A percentile compares a stretch with the other conserved stretches of the same genome.
Conservation (phyloP, 2,888 invertebrate species). For the Drosophila paracracens region DNA sequence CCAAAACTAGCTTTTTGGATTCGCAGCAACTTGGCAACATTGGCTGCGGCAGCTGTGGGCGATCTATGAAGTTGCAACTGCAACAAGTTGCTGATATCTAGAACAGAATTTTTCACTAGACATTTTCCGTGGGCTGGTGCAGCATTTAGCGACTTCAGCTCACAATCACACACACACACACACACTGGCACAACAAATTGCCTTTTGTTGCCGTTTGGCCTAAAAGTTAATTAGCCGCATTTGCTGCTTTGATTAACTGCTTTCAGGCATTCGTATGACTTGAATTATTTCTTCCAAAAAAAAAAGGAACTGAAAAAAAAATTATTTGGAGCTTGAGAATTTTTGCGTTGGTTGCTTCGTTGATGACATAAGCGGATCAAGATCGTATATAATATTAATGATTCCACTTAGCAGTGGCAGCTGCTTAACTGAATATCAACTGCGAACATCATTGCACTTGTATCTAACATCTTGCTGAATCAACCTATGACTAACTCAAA, state of each 20-base stretch:
- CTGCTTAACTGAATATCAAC: slow-evolving; percentile 18
- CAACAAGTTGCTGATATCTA: slow-evolving; percentile 59
- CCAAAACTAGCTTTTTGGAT: background rate
- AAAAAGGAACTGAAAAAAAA: slow-evolving; percentile 30
- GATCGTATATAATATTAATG: slow-evolving; percentile 52
- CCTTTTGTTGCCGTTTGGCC: slow-evolving; percentile 73
- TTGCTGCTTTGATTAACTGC: slow-evolving; percentile 74
- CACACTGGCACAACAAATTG: slow-evolving; percentile 65
- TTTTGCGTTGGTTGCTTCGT: slow-evolving; percentile 47
- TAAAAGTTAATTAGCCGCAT: slow-evolving; percentile 78
- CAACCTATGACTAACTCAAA: slow-evolving; percentile 26
- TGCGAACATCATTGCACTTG: slow-evolving; percentile 10
- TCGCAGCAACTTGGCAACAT: background rate
- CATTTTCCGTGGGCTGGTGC: slow-evolving; percentile 72
- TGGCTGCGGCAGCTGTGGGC: slow-evolving; percentile 13
- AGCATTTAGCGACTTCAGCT: slow-evolving; percentile 55
- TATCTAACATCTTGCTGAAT: background rate
- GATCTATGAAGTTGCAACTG: slow-evolving; percentile 27
- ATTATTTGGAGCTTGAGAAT: slow-evolving; percentile 61
- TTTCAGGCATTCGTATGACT: slow-evolving; percentile 58
- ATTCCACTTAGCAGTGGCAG: slow-evolving; percentile 23
- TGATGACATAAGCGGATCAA: slow-evolving; percentile 56
- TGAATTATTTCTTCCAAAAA: slow-evolving; percentile 52
- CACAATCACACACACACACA: slow-evolving; percentile 17
- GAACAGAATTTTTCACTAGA: slow-evolving; percentile 78